Evolutionary conservation across 2,113 vertebrate species (phyloP).

Genomic region (Boulengeromyrus knoepffleri): DNA sequence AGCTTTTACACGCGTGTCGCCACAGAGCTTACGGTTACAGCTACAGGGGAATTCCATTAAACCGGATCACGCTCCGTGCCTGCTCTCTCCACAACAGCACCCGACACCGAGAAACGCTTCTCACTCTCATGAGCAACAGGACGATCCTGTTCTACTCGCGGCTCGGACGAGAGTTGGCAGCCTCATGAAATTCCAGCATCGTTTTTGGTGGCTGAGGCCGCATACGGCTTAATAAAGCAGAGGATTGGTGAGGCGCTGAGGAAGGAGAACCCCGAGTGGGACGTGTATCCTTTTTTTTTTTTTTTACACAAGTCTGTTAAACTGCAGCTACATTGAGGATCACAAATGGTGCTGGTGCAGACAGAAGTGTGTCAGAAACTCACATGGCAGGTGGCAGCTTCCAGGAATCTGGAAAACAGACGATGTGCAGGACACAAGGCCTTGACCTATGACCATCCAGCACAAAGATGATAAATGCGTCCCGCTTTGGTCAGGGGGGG

Average conservation of each 20-base stretch:
- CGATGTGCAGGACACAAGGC: not conserved
- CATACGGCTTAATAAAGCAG: not conserved
- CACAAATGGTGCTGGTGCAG: not conserved
- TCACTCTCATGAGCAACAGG: not conserved
- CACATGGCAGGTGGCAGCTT: not conserved
- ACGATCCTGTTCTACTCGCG: not conserved
- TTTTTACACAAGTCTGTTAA: not conserved
- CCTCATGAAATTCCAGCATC: not conserved
- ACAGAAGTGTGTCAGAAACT: not conserved
- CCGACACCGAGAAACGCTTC: not conserved
- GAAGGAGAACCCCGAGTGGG: not conserved
- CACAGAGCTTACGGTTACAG: not conserved
- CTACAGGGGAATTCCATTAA: not conserved
- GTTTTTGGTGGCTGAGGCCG: not conserved
- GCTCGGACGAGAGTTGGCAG: not conserved
- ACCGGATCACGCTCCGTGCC: not conserved
- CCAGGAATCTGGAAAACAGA: not conserved
- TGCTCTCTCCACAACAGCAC: not conserved
- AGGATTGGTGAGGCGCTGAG: not conserved
- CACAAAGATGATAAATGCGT: not conserved
- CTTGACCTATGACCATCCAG: not conserved
- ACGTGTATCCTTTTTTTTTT: not conserved
- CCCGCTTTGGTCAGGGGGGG: not conserved
- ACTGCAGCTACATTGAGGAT: not conserved
- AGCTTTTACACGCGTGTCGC: not conserved